phyloP scores from a whole-genome alignment of 2,888 invertebrate genomes.

The Trichacis sp. region DNA sequence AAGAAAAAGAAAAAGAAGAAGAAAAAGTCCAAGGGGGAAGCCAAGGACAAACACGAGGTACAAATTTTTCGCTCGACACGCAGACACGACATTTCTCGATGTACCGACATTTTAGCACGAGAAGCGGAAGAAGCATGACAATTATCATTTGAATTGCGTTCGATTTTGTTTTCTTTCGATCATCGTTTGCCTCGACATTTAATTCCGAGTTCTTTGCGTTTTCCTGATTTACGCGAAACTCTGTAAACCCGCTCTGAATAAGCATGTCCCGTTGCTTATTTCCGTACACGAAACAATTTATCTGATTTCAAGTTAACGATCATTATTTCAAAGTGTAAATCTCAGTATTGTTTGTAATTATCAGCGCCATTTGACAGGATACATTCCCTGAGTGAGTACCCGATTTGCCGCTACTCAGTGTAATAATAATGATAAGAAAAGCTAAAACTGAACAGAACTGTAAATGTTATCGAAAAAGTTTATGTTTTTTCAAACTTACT shows the following conservation, averaged over 20 bases:
- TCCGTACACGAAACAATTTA: constrained; percentile 49
- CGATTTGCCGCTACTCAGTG: constrained; percentile 68
- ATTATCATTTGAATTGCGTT: constrained; percentile 33
- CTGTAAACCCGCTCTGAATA: constrained; percentile 52
- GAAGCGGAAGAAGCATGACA: constrained; percentile 50
- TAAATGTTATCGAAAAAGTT: constrained; percentile 53
- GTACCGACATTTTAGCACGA: constrained; percentile 50
- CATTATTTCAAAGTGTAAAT: constrained; percentile 68
- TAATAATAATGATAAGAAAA: constrained; percentile 53
- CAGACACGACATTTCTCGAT: constrained; percentile 44
- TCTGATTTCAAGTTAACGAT: constrained; percentile 63
- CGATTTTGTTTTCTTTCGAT: constrained; percentile 39
- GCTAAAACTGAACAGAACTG: constrained; percentile 31
- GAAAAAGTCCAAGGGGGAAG: constrained; percentile 78
- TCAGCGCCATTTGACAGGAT: constrained; percentile 69
- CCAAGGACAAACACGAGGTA: constrained; percentile 65
- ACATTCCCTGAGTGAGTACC: constrained; percentile 68
- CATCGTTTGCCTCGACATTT: constrained; percentile 33
- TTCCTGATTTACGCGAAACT: constrained; percentile 15
- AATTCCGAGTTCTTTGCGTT: constrained; percentile 38
- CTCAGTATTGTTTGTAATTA: constrained; percentile 68
- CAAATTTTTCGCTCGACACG: no score
- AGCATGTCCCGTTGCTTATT: constrained; percentile 61
- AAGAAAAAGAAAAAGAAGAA: constrained; percentile 84
- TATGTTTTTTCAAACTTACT: constrained; percentile 53